Evolutionary conservation across 2,888 invertebrate species (phyloP), one percentile per base, ranked within the genome.

Genomic region (Alloscopus bannaensis): DNA sequence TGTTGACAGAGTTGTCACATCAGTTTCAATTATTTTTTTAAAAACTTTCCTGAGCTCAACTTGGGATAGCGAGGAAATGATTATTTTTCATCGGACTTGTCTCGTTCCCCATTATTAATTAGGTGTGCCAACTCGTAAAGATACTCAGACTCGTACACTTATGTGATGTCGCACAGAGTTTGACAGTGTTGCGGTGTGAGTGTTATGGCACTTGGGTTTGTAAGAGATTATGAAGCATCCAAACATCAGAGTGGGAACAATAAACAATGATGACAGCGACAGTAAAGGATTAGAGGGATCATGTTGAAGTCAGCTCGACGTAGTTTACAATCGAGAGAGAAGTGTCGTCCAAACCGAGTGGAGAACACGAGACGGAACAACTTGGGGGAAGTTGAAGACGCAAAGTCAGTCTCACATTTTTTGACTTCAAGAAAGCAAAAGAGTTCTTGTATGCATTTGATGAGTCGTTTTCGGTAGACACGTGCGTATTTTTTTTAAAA

Each of bases 201-300:
- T n/a, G n/a, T n/a, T n/a, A n/a, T n/a, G n/a, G n/a, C n/a, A n/a
- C n/a, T n/a, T n/a, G n/a, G n/a, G n/a, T n/a, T n/a, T n/a, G n/a
- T n/a, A n/a, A n/a, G n/a, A n/a, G n/a, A n/a, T n/a, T n/a, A n/a
- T n/a, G n/a, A n/a, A n/a, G n/a, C n/a, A n/a, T n/a, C n/a, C n/a
- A n/a, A n/a, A n/a, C n/a, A n/a, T 13, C 45, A 22, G 24, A 36
- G 29, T 40, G 62, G 31, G 18, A 42, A 36, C 55, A 55, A 69
- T 69, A 24, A 69, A 59, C 59, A 20, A 59, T 22, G 59, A 47
- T 60, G 77, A 77, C 42, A 77, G 60, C 68, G 73, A 80, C 72
- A 73, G 79, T 73, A 73, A 80, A n/a, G 64, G 66, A 79, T 71
- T 79, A 47, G 72, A 73, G 64, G 68, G 79, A 73, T 80, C 72